Evolutionary conservation across 1,140 invertebrate species (phyloP).

Genomic region (Thalassaphorura encarpata): DNA sequence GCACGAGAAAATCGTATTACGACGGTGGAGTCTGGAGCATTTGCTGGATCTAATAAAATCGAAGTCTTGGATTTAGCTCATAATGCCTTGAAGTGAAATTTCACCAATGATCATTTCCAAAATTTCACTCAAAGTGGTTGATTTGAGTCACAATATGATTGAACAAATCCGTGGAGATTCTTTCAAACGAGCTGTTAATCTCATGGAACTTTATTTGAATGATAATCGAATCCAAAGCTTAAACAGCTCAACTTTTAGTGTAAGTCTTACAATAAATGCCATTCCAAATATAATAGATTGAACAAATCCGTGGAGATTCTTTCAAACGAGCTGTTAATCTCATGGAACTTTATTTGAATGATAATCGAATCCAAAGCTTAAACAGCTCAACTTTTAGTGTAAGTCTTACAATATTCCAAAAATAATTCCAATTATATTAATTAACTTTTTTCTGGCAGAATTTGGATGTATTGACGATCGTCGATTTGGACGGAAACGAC

Average conservation of each 20-base stretch:
- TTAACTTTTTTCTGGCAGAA: constrained; percentile 48
- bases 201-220: constrained; percentile 32
- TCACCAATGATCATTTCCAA: constrained; percentile 47
- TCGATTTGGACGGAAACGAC: constrained; percentile 72
- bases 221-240: constrained; percentile 32
- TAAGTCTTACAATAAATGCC: too few relatives aligned
- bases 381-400: constrained; percentile 23
- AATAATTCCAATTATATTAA: background rate
- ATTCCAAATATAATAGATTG: background rate
- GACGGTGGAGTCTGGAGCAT: constrained; percentile 43
- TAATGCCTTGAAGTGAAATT: constrained; percentile 58
- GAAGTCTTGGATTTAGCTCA: constrained; percentile 64
- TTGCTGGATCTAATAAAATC: constrained; percentile 53
- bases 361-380: constrained; percentile 32
- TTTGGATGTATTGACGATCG: constrained; percentile 54
- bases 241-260: constrained; percentile 21
- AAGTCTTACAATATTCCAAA: constrained; percentile 1
- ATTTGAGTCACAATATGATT: constrained; percentile 35
- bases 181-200: constrained; percentile 43
- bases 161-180: constrained; percentile 51
- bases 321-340: constrained; percentile 39
- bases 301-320: background rate
- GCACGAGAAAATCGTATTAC: constrained; percentile 37
- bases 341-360: constrained; percentile 31
- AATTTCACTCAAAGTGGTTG: constrained; percentile 34